phyloP scores from a whole-genome alignment of 2,888 invertebrate species.

The Scrobipalpa atriplicella region DNA sequence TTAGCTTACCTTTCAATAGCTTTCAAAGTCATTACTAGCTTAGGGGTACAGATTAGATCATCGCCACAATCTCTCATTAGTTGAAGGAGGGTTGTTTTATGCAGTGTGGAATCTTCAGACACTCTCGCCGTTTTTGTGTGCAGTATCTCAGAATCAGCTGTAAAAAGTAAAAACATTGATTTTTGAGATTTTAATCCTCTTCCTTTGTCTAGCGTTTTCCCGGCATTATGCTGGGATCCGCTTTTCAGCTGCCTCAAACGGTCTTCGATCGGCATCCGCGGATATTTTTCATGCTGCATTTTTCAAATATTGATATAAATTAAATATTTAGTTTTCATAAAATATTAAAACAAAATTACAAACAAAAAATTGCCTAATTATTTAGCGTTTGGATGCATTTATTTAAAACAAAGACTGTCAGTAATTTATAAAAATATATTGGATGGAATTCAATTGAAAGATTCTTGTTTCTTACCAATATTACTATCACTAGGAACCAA shows the following conservation, averaged over 20 bases:
- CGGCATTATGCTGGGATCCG: too few species aligned
- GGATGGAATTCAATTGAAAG: background rate
- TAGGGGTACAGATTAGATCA: constrained; percentile 78
- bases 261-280: too few species aligned
- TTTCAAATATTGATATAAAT: too few species aligned
- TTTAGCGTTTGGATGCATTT: too few species aligned
- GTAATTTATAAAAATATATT: too few species aligned
- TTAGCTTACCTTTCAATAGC: constrained; percentile 57
- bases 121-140: constrained; percentile 52
- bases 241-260: too few species aligned
- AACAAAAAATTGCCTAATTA: too few species aligned
- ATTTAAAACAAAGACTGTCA: background rate
- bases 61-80: constrained; percentile 79
- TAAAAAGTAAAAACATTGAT: too few species aligned
- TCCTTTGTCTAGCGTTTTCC: too few species aligned
- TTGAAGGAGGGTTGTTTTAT: constrained; percentile 62
- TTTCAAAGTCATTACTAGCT: constrained; percentile 64
- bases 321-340: background rate
- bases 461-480: constrained; percentile 45
- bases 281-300: too few species aligned
- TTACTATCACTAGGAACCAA: constrained; percentile 50
- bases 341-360: too few species aligned
- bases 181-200: too few species aligned
- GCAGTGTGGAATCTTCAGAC: constrained; percentile 58
- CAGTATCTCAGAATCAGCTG: constrained; percentile 51